phyloP scores from a whole-genome alignment of 2,888 invertebrate genomes.

The Horisme vitalbata region DNA sequence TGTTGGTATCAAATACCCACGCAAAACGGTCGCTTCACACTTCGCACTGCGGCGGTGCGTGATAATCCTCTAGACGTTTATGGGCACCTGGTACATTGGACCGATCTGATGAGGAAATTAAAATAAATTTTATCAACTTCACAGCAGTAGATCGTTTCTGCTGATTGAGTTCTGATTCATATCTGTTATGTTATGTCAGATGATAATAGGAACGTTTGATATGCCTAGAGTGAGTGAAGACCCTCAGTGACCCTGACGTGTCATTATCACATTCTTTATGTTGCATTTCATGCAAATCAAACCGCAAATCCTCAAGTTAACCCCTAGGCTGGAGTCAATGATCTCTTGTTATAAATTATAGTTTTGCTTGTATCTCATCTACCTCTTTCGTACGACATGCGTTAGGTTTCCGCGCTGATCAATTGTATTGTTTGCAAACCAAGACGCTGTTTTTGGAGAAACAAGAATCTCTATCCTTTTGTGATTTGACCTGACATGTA shows the following conservation, averaged over 20 bases:
- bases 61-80: constrained; percentile 40
- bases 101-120: constrained; percentile 46
- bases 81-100: constrained; percentile 47
- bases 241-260: constrained; percentile 6
- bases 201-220: too few relatives aligned
- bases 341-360: constrained; percentile 34
- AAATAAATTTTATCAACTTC: too few relatives aligned
- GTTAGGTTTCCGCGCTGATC: constrained; percentile 29
- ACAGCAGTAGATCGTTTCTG: too few relatives aligned
- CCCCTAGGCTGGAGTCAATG: constrained; percentile 38
- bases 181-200: too few relatives aligned
- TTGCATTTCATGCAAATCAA: constrained; percentile 20
- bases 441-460: background rate
- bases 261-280: constrained; percentile 26
- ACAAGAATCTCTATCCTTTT: too few relatives aligned
- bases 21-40: constrained; percentile 43
- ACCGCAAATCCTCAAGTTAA: constrained; percentile 34
- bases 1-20: constrained; percentile 39
- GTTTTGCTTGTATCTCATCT: constrained; percentile 24
- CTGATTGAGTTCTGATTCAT: too few relatives aligned
- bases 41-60: constrained; percentile 37
- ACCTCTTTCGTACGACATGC: constrained; percentile 27
- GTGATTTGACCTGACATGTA: constrained; percentile 1
- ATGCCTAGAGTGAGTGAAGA: too few relatives aligned
- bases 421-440: constrained; percentile 20